phyloP scores from a whole-genome alignment of 2,888 invertebrate species.

The Tryphoninae sp. region DNA sequence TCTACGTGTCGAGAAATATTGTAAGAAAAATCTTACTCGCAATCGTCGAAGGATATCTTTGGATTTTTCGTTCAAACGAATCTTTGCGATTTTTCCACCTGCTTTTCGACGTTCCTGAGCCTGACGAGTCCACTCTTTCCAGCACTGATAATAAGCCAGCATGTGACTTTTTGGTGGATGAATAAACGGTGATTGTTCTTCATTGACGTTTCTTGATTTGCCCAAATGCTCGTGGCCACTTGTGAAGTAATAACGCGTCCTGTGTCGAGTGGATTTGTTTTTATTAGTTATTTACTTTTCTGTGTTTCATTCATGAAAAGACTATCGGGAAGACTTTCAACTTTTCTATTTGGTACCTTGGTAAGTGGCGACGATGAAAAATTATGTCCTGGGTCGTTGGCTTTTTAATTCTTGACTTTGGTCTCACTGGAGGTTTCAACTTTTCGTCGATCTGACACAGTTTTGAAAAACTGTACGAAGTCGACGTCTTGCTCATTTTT shows the following conservation, averaged over 20 bases:
- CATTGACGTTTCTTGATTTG: conserved; percentile 74
- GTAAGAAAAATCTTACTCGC: conserved; percentile 78
- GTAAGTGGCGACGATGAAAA: conserved; percentile 68
- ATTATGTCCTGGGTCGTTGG: conserved; percentile 65
- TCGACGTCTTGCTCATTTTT: conserved; percentile 67
- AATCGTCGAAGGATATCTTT: conserved; percentile 84
- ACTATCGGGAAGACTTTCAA: not conserved
- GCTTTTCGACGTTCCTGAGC: conserved; percentile 74
- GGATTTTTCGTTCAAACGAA: conserved; percentile 75
- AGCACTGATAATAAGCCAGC: conserved; percentile 80
- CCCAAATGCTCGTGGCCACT: conserved; percentile 72
- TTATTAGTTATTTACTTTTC: not conserved
- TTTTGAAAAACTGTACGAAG: conserved; percentile 63
- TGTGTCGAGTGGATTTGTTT: conserved; percentile 38
- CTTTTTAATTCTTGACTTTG: conserved; percentile 57
- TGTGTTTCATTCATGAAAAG: not conserved
- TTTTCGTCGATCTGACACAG: conserved; percentile 64
- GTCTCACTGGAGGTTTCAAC: conserved; percentile 60
- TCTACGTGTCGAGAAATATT: conserved; percentile 5
- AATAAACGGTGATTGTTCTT: conserved; percentile 80
- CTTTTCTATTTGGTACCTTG: conserved; percentile 61
- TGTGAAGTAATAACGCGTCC: conserved; percentile 74
- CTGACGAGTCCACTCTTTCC: conserved; percentile 78
- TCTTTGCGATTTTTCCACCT: conserved; percentile 75
- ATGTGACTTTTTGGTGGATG: conserved; percentile 80